A percentile compares a stretch with the other conserved stretches of the same genome.
phyloP scores from a whole-genome alignment of 2,113 vertebrate genomes.

The Charadrius vociferus region DNA sequence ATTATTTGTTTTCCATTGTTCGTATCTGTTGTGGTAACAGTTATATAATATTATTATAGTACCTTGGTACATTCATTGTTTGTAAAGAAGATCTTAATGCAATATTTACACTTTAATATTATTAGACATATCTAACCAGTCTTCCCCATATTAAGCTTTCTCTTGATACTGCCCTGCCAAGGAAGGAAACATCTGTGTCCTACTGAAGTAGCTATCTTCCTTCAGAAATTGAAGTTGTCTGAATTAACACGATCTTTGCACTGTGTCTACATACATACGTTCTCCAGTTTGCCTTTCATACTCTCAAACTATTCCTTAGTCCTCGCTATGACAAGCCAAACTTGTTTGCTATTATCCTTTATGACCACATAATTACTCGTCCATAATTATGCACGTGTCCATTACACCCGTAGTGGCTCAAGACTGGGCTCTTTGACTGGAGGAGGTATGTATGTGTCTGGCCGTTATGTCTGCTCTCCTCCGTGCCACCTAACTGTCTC shows the following conservation, averaged over 20 bases:
- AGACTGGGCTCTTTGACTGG: neutral
- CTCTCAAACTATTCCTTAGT: neutral
- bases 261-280: neutral
- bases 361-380: neutral
- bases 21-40: neutral
- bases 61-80: neutral
- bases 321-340: neutral
- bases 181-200: neutral
- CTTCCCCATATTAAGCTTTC: neutral
- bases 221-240: neutral
- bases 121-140: neutral
- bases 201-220: neutral
- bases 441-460: neutral
- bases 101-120: neutral
- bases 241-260: neutral
- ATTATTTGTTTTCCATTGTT: neutral
- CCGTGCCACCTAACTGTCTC: neutral
- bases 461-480: neutral
- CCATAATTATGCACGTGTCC: accelerated
- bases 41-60: neutral
- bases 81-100: neutral
- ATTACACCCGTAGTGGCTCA: accelerated
- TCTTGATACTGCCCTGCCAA: neutral
- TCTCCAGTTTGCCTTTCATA: neutral
- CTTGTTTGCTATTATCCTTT: neutral